Evolutionary conservation across 1,140 invertebrate species (phyloP), one percentile per base, ranked within the genome.

Genomic region (Lordiphosa stackelbergi): DNA sequence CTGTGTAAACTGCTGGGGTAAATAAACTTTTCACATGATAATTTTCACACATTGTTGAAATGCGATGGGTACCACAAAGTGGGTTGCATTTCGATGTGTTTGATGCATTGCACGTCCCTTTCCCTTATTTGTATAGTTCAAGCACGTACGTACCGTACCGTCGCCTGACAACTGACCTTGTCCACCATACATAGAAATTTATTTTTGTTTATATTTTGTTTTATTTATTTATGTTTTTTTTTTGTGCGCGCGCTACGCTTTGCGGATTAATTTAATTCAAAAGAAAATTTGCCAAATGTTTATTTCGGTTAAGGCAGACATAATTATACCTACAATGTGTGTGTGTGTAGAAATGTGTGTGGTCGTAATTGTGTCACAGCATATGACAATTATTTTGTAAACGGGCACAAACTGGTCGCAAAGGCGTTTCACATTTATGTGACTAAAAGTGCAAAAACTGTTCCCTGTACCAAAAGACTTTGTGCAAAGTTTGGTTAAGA

Each of bases 291-390:
- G 60, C 59, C 53, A 68, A 66, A 66, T 66, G 53, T 78, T 79
- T 79, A 73, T 79, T 78, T 77, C 64, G 53, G 74, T 66, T 72
- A 0, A 8, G 51, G 59, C 53, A 73, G 42, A 54, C 47, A 77
- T 66, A 75, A 77, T 79, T 73, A 66, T 60, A 62, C 31, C 57
- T 43, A 52, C 36, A 55, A 36, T 60, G 53, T 75, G 58, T 62
- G 11, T 41, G 54, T 54, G 64, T 59, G 28, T 24, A 9, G 16
- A 42, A 2, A 6, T 13, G 13, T 41, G 10, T 22, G 7, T 31
- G 24, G 46, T 53, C 24, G 58, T 49, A 64, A 64, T 64, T 63
- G 62, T 65, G 61, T 62, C 48, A 31, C 6, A 53, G 40, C 51
- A 66, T 42, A 51, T 65, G 61, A 41, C 43, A 56, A 16, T 41